Percentiles rank a stretch among this genome's conserved stretches.
Evolutionary conservation across 1,140 invertebrate species (phyloP).

Genomic region (Procambarus virginalis): DNA sequence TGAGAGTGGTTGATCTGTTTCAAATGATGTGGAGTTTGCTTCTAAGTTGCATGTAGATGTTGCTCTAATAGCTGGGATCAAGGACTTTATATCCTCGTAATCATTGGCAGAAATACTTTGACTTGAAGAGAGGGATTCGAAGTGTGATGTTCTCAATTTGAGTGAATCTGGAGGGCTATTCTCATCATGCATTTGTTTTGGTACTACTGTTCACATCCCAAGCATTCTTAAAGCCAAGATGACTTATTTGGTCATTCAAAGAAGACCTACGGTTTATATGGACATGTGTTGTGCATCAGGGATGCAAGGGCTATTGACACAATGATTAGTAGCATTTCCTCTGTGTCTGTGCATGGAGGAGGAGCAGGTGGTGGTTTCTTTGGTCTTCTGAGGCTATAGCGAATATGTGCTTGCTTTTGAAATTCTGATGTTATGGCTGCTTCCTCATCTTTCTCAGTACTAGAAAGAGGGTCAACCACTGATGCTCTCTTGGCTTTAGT

Average conservation of each 20-base stretch:
- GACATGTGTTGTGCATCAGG: background rate
- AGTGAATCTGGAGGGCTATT: background rate
- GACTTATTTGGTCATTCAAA: background rate
- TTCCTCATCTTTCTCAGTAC: slow-evolving; percentile 56
- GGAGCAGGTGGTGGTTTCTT: slow-evolving; percentile 44
- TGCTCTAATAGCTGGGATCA: background rate
- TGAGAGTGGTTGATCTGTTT: slow-evolving; percentile 38
- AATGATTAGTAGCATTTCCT: background rate
- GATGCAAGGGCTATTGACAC: background rate
- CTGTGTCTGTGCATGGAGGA: slow-evolving; percentile 16
- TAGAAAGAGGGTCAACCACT: slow-evolving; percentile 58
- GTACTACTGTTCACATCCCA: background rate
- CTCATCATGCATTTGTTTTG: background rate
- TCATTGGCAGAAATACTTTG: background rate
- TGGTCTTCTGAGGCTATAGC: slow-evolving; percentile 50
- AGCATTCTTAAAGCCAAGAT: background rate
- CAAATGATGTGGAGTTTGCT: background rate
- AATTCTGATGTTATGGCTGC: slow-evolving; percentile 52
- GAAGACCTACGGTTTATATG: background rate
- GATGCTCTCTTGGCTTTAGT: slow-evolving; percentile 47
- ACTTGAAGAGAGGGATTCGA: slow-evolving; percentile 1
- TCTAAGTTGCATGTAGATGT: slow-evolving; percentile 19
- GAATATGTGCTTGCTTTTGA: slow-evolving; percentile 48
- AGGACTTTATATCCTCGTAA: slow-evolving; percentile 21
- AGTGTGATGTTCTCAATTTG: background rate